phyloP scores from a whole-genome alignment of 2,888 invertebrate species.

The Noctua fimbriata region DNA sequence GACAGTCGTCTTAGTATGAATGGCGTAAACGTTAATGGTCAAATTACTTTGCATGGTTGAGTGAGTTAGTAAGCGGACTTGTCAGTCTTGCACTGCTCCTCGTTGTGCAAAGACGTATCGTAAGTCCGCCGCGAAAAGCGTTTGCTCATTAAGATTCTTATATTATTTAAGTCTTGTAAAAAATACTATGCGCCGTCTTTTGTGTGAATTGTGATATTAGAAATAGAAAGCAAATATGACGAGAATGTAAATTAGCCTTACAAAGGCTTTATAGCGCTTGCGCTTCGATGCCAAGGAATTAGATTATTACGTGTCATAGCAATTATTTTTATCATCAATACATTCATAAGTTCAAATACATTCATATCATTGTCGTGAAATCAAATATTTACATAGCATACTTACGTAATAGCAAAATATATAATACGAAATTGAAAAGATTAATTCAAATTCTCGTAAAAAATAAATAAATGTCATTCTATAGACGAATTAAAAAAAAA shows the following conservation, averaged over 20 bases:
- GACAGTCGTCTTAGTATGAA: constrained; percentile 40
- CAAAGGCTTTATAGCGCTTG: constrained; percentile 47
- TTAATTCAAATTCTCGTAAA: constrained; percentile 13
- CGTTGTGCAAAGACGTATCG: constrained; percentile 14
- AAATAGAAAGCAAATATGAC: constrained; percentile 25
- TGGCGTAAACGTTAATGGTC: constrained; percentile 7
- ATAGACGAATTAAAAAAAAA: constrained; percentile 29
- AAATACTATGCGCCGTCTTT: constrained; percentile 45
- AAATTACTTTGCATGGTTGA: constrained; percentile 5
- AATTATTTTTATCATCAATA: constrained; percentile 38
- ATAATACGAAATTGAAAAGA: constrained; percentile 29
- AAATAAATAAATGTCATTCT: constrained; percentile 7
- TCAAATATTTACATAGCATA: constrained; percentile 41
- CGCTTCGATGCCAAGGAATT: constrained; percentile 55
- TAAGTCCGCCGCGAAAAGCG: neutral
- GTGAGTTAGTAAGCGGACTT: neutral
- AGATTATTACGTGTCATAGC: constrained; percentile 48
- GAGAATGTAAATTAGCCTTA: constrained; percentile 36
- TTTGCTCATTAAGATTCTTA: neutral
- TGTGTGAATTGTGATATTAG: constrained; percentile 60
- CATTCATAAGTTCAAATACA: constrained; percentile 44
- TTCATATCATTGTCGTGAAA: constrained; percentile 62
- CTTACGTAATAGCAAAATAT: constrained; percentile 37
- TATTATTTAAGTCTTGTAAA: neutral
- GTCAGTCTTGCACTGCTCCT: constrained; percentile 18